phyloP scores from a whole-genome alignment of 1,140 invertebrate species.

The Vanessa tameamea region DNA sequence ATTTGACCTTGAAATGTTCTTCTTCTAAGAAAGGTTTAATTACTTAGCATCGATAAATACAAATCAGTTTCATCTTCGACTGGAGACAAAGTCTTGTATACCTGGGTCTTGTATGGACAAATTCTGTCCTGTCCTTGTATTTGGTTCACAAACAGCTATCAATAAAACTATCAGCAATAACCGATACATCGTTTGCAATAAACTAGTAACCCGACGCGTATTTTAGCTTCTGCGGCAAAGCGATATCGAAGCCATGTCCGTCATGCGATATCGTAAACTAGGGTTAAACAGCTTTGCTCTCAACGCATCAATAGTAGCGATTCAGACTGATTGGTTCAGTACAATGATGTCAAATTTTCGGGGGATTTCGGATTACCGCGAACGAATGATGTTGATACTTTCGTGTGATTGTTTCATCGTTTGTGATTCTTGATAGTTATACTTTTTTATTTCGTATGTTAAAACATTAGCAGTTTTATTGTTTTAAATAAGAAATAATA shows the following conservation, averaged over 20 bases:
- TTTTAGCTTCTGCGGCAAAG: slow-evolving; percentile 19
- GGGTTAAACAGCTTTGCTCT: slow-evolving; percentile 36
- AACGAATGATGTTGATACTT: not conserved
- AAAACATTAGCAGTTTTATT: too few species aligned
- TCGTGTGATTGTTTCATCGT: not conserved
- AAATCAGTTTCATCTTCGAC: too few species aligned
- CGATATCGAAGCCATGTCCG: slow-evolving; percentile 30
- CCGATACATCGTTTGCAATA: slow-evolving; percentile 24
- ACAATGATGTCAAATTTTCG: slow-evolving; percentile 20
- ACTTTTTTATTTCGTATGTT: too few species aligned
- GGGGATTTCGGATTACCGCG: not conserved
- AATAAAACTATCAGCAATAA: slow-evolving; percentile 32
- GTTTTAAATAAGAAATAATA: too few species aligned
- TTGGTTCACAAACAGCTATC: not conserved
- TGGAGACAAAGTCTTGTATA: too few species aligned
- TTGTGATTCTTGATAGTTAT: too few species aligned
- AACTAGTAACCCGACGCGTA: slow-evolving; percentile 28
- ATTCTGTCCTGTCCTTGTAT: not conserved
- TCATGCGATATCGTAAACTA: slow-evolving; percentile 43
- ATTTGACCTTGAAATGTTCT: too few species aligned
- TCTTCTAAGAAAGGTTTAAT: too few species aligned
- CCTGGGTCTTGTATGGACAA: not conserved
- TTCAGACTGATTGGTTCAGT: slow-evolving; percentile 33
- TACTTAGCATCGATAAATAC: too few species aligned
- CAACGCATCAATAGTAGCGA: slow-evolving; percentile 27